Conservation (phyloP, 2,113 vertebrate genomes). For the Rousettus leschenaultii region DNA sequence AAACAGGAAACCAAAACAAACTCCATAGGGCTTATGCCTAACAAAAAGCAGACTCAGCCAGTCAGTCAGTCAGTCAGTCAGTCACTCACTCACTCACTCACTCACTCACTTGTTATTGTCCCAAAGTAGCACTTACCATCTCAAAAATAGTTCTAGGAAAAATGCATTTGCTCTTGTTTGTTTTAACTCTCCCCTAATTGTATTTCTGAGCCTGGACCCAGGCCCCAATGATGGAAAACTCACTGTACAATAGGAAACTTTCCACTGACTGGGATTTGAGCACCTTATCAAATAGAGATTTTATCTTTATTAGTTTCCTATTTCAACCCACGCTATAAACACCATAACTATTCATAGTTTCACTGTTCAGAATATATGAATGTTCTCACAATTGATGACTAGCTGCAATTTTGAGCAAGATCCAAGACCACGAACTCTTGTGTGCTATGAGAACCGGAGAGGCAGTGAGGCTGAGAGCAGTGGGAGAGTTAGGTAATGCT, state of each 20-base stretch:
- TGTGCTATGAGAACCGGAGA: background rate
- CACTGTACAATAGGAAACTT: constrained; percentile 30
- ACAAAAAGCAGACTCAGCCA: constrained; percentile 36
- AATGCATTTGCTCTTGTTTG: background rate
- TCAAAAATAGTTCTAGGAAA: background rate
- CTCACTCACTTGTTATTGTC: background rate
- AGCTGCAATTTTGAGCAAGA: constrained; percentile 57
- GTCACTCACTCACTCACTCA: background rate
- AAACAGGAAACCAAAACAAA: constrained; percentile 53
- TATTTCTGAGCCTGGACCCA: background rate
- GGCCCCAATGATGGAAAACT: background rate
- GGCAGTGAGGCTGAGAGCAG: background rate
- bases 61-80: background rate
- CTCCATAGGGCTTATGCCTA: background rate
- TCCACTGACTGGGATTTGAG: constrained; percentile 2
- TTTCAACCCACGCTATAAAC: constrained; percentile 74
- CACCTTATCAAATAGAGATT: constrained; percentile 64
- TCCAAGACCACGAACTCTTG: constrained; percentile 32
- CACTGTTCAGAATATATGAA: constrained; percentile 50
- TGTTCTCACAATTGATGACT: constrained; percentile 61
- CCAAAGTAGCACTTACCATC: constrained; percentile 36
- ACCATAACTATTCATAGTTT: constrained; percentile 72
- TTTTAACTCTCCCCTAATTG: background rate
- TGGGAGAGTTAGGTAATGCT: background rate
- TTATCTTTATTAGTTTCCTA: constrained; percentile 71